Conservation (phyloP, 2,113 vertebrate genomes). For the Paraplagusia blochii region DNA sequence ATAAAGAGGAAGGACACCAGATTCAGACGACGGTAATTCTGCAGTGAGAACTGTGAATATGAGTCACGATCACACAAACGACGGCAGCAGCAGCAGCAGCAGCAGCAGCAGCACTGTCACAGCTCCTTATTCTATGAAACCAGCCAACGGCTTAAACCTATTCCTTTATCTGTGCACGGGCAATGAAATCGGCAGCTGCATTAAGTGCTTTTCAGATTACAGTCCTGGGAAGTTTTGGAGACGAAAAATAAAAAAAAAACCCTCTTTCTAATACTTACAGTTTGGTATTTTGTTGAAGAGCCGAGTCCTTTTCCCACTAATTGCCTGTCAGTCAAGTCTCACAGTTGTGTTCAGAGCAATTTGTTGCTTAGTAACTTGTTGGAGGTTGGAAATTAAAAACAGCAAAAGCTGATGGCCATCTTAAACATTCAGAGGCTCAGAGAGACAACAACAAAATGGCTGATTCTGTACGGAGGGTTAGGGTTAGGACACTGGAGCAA, state of each 20-base stretch:
- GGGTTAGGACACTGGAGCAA: background rate
- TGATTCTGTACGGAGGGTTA: background rate
- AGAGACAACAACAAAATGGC: constrained; percentile 3
- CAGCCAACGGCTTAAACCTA: constrained; percentile 9
- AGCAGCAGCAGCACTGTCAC: no score
- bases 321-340: constrained; percentile 18
- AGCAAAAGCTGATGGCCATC: background rate
- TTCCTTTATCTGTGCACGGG: constrained; percentile 9
- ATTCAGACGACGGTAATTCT: background rate
- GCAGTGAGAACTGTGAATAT: background rate
- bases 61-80: constrained; percentile 2
- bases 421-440: background rate
- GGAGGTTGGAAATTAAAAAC: background rate
- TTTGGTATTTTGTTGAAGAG: constrained; percentile 10
- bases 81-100: constrained; percentile 9
- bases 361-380: constrained; percentile 19
- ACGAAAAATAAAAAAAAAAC: no score
- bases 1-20: background rate
- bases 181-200: constrained; percentile 4
- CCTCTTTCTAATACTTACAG: no score
- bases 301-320: constrained; percentile 9
- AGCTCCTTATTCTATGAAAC: constrained; percentile 9
- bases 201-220: constrained; percentile 5
- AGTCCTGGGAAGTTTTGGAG: background rate
- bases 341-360: background rate